phyloP scores from a whole-genome alignment of 1,140 invertebrate genomes.

The Brachionus angularis region DNA sequence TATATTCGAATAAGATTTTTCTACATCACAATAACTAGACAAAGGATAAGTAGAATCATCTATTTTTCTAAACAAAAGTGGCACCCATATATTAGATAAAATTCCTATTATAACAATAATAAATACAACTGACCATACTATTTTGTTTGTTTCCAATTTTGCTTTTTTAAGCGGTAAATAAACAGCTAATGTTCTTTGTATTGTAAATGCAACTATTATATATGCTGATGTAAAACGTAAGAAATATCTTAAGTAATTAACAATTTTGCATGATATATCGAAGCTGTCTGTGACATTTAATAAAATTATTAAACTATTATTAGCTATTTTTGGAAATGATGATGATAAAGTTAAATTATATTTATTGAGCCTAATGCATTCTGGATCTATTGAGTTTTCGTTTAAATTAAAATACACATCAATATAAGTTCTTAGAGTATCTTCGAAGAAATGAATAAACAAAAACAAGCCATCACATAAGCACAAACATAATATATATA shows the following conservation, averaged over 20 bases:
- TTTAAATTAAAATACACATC: constrained; percentile 3
- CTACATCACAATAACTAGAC: constrained; percentile 30
- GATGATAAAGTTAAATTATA: too few relatives aligned
- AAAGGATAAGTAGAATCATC: not conserved
- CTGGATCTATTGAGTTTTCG: not conserved
- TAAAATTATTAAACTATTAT: not conserved
- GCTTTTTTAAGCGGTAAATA: constrained; percentile 7
- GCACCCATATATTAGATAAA: constrained; percentile 19
- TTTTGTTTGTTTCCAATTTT: constrained; percentile 34
- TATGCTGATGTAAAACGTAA: constrained; percentile 33
- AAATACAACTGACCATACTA: not conserved
- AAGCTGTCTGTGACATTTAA: constrained; percentile 21
- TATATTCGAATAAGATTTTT: constrained; percentile 1
- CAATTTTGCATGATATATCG: not conserved
- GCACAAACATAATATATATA: constrained; percentile 32
- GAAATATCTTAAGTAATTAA: constrained; percentile 37
- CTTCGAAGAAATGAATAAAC: constrained; percentile 39
- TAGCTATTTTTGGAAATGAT: constrained; percentile 4
- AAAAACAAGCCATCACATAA: constrained; percentile 32
- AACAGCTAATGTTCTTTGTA: constrained; percentile 28
- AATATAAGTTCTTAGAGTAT: constrained; percentile 35
- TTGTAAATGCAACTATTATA: constrained; percentile 35
- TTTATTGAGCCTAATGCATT: too few relatives aligned
- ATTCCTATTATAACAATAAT: not conserved
- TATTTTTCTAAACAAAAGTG: constrained; percentile 30